Evolutionary conservation across 2,113 vertebrate species (phyloP).

Genomic region (Phalacrocorax carbo): DNA sequence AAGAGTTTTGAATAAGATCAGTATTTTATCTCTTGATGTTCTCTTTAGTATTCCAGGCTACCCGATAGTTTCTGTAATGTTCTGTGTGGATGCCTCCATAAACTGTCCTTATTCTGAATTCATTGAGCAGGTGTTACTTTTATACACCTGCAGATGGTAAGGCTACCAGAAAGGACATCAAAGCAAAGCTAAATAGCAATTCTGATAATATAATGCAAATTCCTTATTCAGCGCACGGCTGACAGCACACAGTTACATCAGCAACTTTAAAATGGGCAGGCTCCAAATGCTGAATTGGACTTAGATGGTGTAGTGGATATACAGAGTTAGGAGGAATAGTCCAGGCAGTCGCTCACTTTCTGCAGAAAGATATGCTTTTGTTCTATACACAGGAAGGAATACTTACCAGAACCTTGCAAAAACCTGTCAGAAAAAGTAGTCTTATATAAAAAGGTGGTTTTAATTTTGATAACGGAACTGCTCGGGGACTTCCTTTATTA

Average conservation of each 20-base stretch:
- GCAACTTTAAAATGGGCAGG: background rate
- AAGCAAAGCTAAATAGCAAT: background rate
- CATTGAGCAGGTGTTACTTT: constrained; percentile 21
- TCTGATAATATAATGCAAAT: background rate
- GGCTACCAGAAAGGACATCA: background rate
- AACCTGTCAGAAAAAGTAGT: background rate
- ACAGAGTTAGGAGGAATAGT: background rate
- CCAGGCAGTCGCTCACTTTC: background rate
- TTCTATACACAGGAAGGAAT: background rate
- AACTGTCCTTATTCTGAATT: constrained; percentile 5
- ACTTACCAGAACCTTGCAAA: background rate
- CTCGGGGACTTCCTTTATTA: background rate
- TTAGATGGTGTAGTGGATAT: background rate
- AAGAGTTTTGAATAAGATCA: background rate
- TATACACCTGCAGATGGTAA: constrained; percentile 36
- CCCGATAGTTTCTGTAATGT: background rate
- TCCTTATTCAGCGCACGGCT: background rate
- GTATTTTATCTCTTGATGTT: background rate
- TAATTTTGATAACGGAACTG: background rate
- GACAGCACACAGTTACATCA: background rate
- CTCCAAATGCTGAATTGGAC: background rate
- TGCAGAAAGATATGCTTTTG: background rate
- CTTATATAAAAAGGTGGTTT: background rate
- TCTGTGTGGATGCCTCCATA: background rate
- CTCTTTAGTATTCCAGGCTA: background rate